Evolutionary conservation across 2,113 vertebrate species (phyloP), one percentile per base, ranked within the genome.

Genomic region (Siniperca knerii): DNA sequence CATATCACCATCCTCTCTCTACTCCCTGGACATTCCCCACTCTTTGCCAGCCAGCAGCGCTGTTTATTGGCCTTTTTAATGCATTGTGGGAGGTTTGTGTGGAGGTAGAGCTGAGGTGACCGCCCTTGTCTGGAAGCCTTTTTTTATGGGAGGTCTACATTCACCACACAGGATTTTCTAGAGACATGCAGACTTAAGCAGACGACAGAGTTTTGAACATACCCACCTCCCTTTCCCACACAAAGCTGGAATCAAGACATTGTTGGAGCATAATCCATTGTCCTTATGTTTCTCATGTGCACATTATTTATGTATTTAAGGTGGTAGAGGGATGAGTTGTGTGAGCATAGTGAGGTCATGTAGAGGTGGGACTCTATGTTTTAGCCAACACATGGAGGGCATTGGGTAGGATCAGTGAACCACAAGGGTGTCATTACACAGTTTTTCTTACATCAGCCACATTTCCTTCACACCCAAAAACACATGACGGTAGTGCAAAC

Each of bases 71-170:
- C 65, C 72, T 66, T 92, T 89, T 87, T 81, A 84, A 80, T 83
- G 87, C 90, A 77, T 86, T 88, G 84, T 91, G 86, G 86, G 91
- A 89, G 86, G 88, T 90, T 93, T 93, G 86, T 65, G 86, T 86
- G 79, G 73, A 89, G 86, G 84, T 88, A 83, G 50, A 86, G 82
- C 73, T 20, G 79, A 91, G 92, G 89, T 88, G 86, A 89, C 86
- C 70, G 55, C 83, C 78, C 84, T 84, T 71, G 89, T 91, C 91
- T 93, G 89, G 81, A 72, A 77, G 71, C 55, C 66, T 83, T 88
- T 83, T 90, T 94, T 93, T 88, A 92, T 92, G 81, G 83, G 87
- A 87, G 81, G 88, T 90, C 92, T 89, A 68, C 55, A 58, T 83
- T 90, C 58, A 90, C 89, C 85, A 6, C 89, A 89, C 29, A 85